A percentile compares a stretch with the other conserved stretches of the same genome.
These are phyloP conservation scores for Motacilla tschutschensis DNA, from an alignment of 2,113 vertebrate species.

Conservation along the genomic window DNA sequence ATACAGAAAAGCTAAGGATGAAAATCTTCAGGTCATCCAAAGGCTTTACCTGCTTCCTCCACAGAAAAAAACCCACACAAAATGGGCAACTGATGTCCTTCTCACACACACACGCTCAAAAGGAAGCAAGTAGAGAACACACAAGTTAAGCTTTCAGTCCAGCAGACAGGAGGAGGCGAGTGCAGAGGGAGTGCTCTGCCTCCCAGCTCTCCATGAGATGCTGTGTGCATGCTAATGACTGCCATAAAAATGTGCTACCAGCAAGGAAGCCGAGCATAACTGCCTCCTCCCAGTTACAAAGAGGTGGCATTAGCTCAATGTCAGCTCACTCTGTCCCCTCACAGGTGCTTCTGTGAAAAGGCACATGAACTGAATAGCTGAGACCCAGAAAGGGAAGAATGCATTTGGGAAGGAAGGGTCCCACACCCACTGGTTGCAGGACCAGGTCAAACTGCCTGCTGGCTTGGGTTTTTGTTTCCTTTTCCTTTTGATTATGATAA, in stretches of 20 bases:
- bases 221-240: neutral
- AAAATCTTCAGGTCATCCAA: neutral
- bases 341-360: constrained; percentile 32
- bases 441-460: constrained; percentile 34
- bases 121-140: neutral
- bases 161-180: neutral
- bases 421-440: neutral
- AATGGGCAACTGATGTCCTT: neutral
- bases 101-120: fast-evolving
- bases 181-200: neutral
- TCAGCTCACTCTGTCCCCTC: neutral
- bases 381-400: constrained; percentile 4
- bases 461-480: constrained; percentile 15
- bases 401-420: constrained; percentile 33
- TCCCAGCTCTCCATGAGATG: neutral
- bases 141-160: neutral
- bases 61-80: neutral
- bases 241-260: neutral
- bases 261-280: neutral
- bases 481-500: constrained; percentile 28
- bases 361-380: neutral
- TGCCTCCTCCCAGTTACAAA: neutral
- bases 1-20: neutral
- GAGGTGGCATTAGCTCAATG: neutral
- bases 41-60: neutral